Base-by-base conservation (phyloP, 2,888 invertebrate genomes). In the Dryadula phaetusa region DNA sequence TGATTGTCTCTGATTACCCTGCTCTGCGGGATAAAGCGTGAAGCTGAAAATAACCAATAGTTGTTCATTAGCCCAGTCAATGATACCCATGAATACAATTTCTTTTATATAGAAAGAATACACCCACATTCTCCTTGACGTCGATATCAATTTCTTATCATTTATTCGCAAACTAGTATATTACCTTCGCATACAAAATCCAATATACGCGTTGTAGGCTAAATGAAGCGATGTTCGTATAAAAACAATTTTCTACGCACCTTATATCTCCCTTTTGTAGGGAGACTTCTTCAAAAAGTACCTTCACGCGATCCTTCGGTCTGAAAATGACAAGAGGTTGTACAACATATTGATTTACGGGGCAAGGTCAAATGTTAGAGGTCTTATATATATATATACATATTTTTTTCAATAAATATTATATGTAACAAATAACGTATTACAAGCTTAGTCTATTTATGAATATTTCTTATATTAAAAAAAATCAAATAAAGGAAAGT, bases 241-340 rank as follows among this genome's bases (percentile, higher is more conserved):
- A 47, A 44, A 67, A 62, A 71, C 44, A 66, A 65, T 69, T 69
- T 67, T 53, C 47, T 49, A 70, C 74, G 72, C 66, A 96, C 96
- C 96, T 97, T 74, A 96, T 88, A 81, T 96, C 96, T 67, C 96
- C 96, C 85, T 95, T 95, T 83, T 96, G 95, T 74, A 97, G 92
- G 63, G 95, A 94, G 75, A 96, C 94, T 90, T 97, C 96, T 86
- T 97, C 97, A 81, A 98, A 97, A 18, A 96, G 93, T 75, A 98
- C 90, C 82, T 96, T 95, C 75, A 98, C 96, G 73, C 96, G 93
- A 87, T 97, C 96, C 80, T 95, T 95, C 78, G 94, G 93, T 83
- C 96, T 96, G 94, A 74, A 95, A 94, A 77, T 74, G 72, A 74
- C 76, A 74, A 74, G 58, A 56, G 56, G 16, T 28, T 54, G 58